Conservation (phyloP, 1,140 invertebrate genomes). For the Frieseomelitta varia region DNA sequence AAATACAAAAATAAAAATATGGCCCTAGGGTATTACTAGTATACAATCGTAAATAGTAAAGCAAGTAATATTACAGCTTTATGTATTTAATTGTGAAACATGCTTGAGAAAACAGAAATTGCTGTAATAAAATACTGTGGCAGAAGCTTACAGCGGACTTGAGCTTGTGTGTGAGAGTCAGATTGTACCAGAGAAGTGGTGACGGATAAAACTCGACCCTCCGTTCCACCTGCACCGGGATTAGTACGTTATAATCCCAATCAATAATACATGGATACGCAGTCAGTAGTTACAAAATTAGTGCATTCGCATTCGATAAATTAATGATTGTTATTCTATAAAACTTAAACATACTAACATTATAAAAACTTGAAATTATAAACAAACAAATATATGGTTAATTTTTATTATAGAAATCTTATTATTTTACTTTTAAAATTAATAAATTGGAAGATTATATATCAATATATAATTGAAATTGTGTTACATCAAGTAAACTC, state of each 20-base stretch:
- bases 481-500: background rate
- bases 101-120: conserved; percentile 43
- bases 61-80: conserved; percentile 13
- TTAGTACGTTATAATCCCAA: conserved; percentile 80
- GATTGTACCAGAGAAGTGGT: conserved; percentile 78
- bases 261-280: conserved; percentile 51
- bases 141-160: conserved; percentile 80
- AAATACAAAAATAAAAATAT: conserved; percentile 32
- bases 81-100: conserved; percentile 2
- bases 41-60: conserved; percentile 27
- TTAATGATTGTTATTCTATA: conserved; percentile 34
- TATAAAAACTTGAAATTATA: background rate
- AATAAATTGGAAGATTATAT: background rate
- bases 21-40: background rate
- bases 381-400: conserved; percentile 19
- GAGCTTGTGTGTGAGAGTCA: conserved; percentile 77
- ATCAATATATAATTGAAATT: conserved; percentile 5
- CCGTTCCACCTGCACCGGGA: conserved; percentile 80
- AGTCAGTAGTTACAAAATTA: conserved; percentile 26
- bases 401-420: background rate
- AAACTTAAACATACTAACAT: conserved; percentile 11
- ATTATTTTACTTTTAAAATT: conserved; percentile 3
- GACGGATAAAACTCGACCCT: conserved; percentile 76
- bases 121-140: conserved; percentile 73
- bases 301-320: conserved; percentile 33